These are phyloP conservation scores for Eurystomus glaucurus DNA, from an alignment of 2,797 vertebrate species.

Conservation along the genomic window DNA sequence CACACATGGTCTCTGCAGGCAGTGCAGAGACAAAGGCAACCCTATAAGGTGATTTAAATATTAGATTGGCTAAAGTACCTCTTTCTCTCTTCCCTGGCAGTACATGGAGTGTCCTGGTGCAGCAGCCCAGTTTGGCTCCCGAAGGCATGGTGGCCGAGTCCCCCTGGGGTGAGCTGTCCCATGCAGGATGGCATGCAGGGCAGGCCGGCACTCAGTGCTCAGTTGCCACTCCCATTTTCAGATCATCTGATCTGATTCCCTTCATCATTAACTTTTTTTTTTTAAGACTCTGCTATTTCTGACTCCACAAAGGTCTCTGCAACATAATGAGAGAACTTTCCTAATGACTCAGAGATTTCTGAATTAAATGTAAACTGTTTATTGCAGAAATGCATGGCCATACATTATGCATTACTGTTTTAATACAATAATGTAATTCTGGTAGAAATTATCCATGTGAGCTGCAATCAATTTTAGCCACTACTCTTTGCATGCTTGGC, in stretches of 20 bases:
- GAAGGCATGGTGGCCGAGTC: not conserved
- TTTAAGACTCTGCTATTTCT: not conserved
- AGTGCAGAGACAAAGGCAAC: not conserved
- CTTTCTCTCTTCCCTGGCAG: not conserved
- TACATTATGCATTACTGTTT: conserved; percentile 61
- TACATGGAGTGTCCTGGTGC: fast-evolving
- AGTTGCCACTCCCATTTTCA: not conserved
- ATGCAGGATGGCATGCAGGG: not conserved
- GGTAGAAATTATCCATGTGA: conserved; percentile 68
- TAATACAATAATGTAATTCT: conserved; percentile 61
- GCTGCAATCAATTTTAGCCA: conserved; percentile 70
- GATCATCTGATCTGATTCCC: not conserved
- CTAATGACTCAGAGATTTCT: conserved; percentile 73
- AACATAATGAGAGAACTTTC: conserved; percentile 66
- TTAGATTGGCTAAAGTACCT: not conserved
- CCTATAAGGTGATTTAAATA: not conserved
- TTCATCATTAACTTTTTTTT: not conserved
- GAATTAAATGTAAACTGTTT: conserved; percentile 78
- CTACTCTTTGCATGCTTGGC: conserved; percentile 49
- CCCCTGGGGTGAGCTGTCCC: not conserved
- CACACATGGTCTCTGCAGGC: not conserved
- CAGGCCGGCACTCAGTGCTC: not conserved
- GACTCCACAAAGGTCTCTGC: conserved; percentile 37
- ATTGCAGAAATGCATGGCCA: conserved; percentile 25
- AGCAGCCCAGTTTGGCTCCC: not conserved